Base-by-base conservation (phyloP, 2,797 vertebrate species). In the Gobio occitaniae region DNA sequence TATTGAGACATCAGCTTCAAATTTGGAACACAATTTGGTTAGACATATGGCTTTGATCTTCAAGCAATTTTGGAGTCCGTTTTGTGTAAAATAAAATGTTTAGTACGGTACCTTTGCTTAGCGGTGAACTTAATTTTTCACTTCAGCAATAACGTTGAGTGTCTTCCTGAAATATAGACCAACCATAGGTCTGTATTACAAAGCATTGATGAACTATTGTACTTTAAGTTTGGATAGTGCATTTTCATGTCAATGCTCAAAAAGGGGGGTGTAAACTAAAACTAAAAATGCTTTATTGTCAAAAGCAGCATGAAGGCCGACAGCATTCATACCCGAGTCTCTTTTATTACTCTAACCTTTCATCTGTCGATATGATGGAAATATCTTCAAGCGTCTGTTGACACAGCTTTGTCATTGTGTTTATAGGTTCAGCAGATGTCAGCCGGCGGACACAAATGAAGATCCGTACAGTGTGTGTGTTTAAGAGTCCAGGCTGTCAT, bases 341-440 rank as follows among this genome's bases (percentile, higher is more conserved):
- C 7, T 32, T 65, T 68, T 80, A 12, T 68, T 8, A 80, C 52
- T 17, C 29, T 50, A 47, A n/a, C 29, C 63, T 80, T 11, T 68
- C 44, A 61, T 59, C 36, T 2, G 12, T 41, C 2, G 32, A 56
- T 56, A 75, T 63, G 76, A 56, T 44, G 50, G 50, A 81, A 59
- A 71, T 9, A 59, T 81, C n/a, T 17, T 41, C 3, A 12, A 59
- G 52, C 7, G 4, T 68, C 5, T 72, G 76, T 78, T 80, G 65
- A 81, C 79, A 70, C 68, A 32, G 36, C 50, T 25, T 41, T 77
- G 48, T 81, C 10, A 1, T 44, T 36, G 41, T 48, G 69, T 50
- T 44, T 54, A 70, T 12, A 29, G 21, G 36, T 13, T 63, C 25
- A 48, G 25, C 80, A 82, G 66, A 82, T 56, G 65, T 41, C 78